Evolutionary conservation across 23 tunicate genomes (phyloP), one percentile per base, ranked within the genome.

Genomic region (Trididemnum miniatum): DNA sequence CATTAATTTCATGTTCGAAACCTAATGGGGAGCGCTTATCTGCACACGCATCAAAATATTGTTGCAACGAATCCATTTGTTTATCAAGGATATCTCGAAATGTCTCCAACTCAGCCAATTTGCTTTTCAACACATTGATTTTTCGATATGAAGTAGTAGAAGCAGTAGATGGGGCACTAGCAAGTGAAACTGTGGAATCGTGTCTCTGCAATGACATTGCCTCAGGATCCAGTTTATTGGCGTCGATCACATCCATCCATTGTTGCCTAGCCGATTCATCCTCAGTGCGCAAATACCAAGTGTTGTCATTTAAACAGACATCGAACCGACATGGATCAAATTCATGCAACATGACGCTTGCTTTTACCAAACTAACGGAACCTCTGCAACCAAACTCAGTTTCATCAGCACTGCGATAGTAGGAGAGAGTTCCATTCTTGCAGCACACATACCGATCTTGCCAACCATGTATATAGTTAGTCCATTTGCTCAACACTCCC

Each of bases 381-480:
- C 99, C 99, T 33, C 98, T 52, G 62, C 98, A 94, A 1, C 98
- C 98, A 81, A 33, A 94, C 57, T 89, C 98, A 31, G 87, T 94
- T 35, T 94, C 98, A 76, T 84, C 78, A 50, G 80, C 73, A 9
- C 59, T 62, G 71, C 89, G 65, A 79, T 89, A 94, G 40, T 94
- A 94, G 0, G 86, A 83, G 65, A 94, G 50, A 20, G 95, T 94
- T 0, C 98, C 98, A 31, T 84, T 80, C 32, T 77, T 73, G 74
- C 92, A 88, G 4, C 80, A 74, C 20, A 94, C 98, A 71, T 84
- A 94, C 2, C 90, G 51, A 54, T 86, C 90, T 71, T 86, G 90
- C 98, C 98, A 94, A 35, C 98, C 98, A 76, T 84, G 89, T 4
- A 94, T 89, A 84, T 94, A 94, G 35, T 94, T 94, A 18, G 98